These are phyloP conservation scores for Prunella strophiata DNA, from an alignment of 2,797 vertebrate genomes.

Conservation along the genomic window DNA sequence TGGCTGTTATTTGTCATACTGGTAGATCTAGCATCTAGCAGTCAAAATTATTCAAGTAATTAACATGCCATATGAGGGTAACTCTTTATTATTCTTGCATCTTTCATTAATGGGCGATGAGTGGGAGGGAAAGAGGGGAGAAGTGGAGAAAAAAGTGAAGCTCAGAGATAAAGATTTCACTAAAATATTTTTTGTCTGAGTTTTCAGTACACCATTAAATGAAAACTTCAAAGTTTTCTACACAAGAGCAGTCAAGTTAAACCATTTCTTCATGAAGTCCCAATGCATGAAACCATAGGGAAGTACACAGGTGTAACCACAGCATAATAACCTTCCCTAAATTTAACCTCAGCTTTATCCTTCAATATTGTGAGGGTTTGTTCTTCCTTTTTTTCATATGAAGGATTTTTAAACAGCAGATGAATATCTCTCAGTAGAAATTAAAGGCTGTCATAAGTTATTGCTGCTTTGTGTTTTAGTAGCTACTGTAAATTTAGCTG, in stretches of 20 bases:
- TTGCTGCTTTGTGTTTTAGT: neutral
- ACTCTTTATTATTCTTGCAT: neutral
- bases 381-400: neutral
- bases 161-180: neutral
- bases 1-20: neutral
- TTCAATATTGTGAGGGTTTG: neutral
- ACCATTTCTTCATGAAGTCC: neutral
- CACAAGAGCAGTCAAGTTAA: neutral
- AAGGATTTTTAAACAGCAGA: neutral
- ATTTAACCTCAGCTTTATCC: neutral
- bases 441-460: neutral
- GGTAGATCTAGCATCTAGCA: neutral
- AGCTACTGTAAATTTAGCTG: neutral
- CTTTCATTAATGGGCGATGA: neutral
- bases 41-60: neutral
- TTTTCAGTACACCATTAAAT: neutral
- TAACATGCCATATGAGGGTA: neutral
- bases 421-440: neutral
- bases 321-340: neutral
- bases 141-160: neutral
- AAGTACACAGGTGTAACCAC: neutral
- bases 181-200: neutral
- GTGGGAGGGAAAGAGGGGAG: rapidly evolving
- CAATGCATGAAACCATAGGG: neutral
- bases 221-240: neutral